Conservation (phyloP, 92 coral and sea anemone species). For the Siderastrea siderea region DNA sequence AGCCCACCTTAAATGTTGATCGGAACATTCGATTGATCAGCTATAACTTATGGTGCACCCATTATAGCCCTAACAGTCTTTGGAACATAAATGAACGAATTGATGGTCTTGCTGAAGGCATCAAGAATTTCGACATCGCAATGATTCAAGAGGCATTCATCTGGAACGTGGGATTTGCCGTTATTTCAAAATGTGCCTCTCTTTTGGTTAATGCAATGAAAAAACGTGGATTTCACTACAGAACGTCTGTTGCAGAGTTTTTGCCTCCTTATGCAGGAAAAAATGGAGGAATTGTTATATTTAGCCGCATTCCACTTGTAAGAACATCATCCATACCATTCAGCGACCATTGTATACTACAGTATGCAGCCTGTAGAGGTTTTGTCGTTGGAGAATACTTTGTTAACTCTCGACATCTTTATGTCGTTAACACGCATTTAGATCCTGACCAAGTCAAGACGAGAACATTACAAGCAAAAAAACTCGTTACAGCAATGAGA, state of each 20-base stretch:
- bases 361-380: slow-evolving; percentile 72
- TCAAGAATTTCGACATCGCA: slow-evolving; percentile 70
- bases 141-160: slow-evolving; percentile 83
- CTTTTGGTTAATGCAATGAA: slow-evolving; percentile 65
- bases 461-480: slow-evolving; percentile 65
- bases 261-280: slow-evolving; percentile 75
- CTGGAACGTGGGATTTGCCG: slow-evolving; percentile 66
- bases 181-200: slow-evolving; percentile 69
- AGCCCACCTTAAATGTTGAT: background rate
- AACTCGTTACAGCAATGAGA: slow-evolving; percentile 38
- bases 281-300: slow-evolving; percentile 75
- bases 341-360: slow-evolving; percentile 30
- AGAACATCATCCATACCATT: slow-evolving; percentile 49
- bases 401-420: slow-evolving; percentile 28
- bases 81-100: slow-evolving; percentile 62
- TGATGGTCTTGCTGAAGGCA: slow-evolving; percentile 71
- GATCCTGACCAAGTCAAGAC: slow-evolving; percentile 65
- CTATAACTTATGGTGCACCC: slow-evolving; percentile 80
- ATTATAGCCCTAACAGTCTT: slow-evolving; percentile 18
- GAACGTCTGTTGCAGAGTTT: slow-evolving; percentile 57
- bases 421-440: slow-evolving; percentile 74
- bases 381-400: slow-evolving; percentile 69
- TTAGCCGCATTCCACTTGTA: slow-evolving; percentile 75
- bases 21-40: slow-evolving; percentile 63
- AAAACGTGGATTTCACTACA: slow-evolving; percentile 71